phyloP scores from a whole-genome alignment of 1,140 invertebrate species.

The Drosophila truncata region DNA sequence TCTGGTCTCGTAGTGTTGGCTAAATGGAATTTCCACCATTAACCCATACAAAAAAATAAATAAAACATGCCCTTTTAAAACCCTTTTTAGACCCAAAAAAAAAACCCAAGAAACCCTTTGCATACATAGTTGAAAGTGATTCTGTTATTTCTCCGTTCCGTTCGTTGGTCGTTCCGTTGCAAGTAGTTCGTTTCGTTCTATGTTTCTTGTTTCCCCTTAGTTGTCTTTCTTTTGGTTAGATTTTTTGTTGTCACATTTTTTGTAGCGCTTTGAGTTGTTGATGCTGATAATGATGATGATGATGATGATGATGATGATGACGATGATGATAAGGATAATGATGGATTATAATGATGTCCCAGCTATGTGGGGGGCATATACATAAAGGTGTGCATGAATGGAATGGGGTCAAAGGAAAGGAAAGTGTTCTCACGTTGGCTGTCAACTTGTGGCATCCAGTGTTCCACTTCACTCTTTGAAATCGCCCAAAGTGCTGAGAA shows the following conservation, averaged over 20 bases:
- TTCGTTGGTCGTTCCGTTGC: constrained; percentile 42
- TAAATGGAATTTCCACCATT: constrained; percentile 22
- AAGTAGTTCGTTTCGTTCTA: constrained; percentile 47
- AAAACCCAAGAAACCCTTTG: neutral
- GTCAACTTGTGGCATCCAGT: constrained; percentile 26
- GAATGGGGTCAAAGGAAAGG: constrained; percentile 41
- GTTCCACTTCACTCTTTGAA: constrained; percentile 33
- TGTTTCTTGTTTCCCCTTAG: constrained; percentile 36
- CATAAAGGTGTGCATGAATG: constrained; percentile 26
- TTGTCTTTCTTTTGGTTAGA: constrained; percentile 22
- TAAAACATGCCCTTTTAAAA: neutral
- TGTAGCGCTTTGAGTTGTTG: constrained; percentile 37
- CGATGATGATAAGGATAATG: constrained; percentile 17
- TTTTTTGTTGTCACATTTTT: constrained; percentile 29
- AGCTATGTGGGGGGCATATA: constrained; percentile 5
- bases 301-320: constrained; percentile 3
- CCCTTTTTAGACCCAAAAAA: constrained; percentile 7
- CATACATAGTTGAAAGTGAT: constrained; percentile 31
- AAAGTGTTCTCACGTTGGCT: constrained; percentile 22
- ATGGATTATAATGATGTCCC: constrained; percentile 20
- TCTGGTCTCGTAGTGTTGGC: constrained; percentile 51
- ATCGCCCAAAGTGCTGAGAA: constrained; percentile 14
- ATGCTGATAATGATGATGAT: constrained; percentile 4
- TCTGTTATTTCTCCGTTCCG: constrained; percentile 27
- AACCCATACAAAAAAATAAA: constrained; percentile 2